A percentile compares a stretch with the other conserved stretches of the same genome.
phyloP scores from a whole-genome alignment of 2,797 vertebrate species.

The Fratercula arctica region DNA sequence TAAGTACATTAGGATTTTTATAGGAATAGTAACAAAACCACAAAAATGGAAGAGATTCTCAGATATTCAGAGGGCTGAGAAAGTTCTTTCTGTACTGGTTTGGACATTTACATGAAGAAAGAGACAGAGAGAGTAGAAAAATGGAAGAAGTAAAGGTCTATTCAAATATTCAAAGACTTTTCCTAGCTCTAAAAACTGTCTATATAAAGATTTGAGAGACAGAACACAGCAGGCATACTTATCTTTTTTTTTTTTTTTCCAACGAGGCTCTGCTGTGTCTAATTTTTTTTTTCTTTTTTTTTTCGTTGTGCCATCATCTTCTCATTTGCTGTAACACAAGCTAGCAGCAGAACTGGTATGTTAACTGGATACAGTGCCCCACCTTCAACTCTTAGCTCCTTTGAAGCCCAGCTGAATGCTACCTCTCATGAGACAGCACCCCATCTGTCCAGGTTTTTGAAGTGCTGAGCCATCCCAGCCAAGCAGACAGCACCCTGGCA shows the following conservation, averaged over 20 bases:
- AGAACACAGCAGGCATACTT: neutral
- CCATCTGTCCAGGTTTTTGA: conserved; percentile 37
- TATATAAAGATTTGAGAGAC: neutral
- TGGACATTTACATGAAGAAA: neutral
- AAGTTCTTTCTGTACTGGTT: neutral
- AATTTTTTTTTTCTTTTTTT: neutral
- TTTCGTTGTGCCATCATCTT: neutral
- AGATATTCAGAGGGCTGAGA: neutral
- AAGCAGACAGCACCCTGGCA: conserved; percentile 4
- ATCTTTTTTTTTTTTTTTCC: neutral
- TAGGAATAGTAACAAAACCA: neutral
- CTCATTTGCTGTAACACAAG: neutral
- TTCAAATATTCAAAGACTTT: neutral
- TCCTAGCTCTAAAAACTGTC: neutral
- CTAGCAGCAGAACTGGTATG: neutral
- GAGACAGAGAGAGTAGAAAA: neutral
- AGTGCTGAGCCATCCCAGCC: neutral
- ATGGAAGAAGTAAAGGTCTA: neutral
- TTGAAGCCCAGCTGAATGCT: conserved; percentile 1
- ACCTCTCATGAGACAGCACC: neutral
- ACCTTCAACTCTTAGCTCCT: neutral
- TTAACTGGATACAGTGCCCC: neutral
- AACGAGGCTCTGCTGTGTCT: neutral
- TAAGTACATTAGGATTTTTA: neutral
- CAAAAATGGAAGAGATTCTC: neutral